Evolutionary conservation across 2,797 vertebrate species (phyloP), one percentile per base, ranked within the genome.

Genomic region (Sebastes matsubarae): DNA sequence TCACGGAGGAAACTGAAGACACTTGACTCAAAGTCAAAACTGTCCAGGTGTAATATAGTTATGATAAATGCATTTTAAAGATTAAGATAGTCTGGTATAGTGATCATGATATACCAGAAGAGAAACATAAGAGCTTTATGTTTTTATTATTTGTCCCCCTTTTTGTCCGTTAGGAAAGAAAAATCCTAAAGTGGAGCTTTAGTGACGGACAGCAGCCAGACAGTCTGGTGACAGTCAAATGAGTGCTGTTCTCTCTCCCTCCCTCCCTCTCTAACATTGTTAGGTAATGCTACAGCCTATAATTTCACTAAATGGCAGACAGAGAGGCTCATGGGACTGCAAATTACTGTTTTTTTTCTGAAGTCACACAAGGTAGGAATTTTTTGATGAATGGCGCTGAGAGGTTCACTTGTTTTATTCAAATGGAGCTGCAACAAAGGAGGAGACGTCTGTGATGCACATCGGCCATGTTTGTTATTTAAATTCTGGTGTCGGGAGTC

Each of bases 221-320:
- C 85, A 72, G 81, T 79, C 89, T 87, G 87, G 77, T 79, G 83
- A 54, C 85, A 29, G 79, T 13, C 14, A 34, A 25, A 59, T 75
- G 22, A 68, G 73, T 27, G 70, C 34, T 55, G 5, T 50, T 38
- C 20, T 38, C 59, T 36, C 34, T 36, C 34, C 4, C 29, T 22
- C 32, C 68, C 7, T 57, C 68, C 24, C 4, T 7, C 59, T 29
- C 20, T 84, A 73, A 29, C 72, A 11, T 27, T 13, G 57, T 72
- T 63, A 66, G 42, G 4, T 42, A 20, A 68, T 10, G 52, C 72
- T 52, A 65, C 20, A 2, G 57, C 42, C 13, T 90, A 34, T 55
- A 13, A 52, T 87, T 81, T 77, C 72, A 64, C 25, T 34, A 8
- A 61, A 22, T 14, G 20, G 70, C 38, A 79, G 61, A 27, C 79